Percentiles rank a stretch among this genome's conserved stretches.
phyloP scores from a whole-genome alignment of 2,888 invertebrate species.

The Eurytoma adleriae region DNA sequence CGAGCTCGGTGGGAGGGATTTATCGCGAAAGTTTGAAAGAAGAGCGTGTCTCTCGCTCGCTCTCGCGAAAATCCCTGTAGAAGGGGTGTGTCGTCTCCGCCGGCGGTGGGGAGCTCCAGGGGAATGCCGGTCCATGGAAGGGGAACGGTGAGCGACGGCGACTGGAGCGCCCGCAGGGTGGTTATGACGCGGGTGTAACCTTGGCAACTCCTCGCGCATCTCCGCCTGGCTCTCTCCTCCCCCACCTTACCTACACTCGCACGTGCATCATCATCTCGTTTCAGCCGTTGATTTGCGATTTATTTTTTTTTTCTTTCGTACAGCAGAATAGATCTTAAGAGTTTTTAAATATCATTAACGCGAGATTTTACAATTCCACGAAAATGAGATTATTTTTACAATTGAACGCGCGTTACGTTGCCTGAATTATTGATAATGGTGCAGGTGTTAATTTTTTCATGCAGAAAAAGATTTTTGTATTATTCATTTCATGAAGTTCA shows the following conservation, averaged over 20 bases:
- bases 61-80: not conserved
- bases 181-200: conserved; percentile 71
- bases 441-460: no score
- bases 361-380: no score
- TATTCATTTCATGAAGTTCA: no score
- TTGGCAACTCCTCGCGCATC: conserved; percentile 66
- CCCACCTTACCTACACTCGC: not conserved
- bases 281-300: not conserved
- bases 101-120: conserved; percentile 21
- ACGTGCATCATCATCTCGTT: conserved; percentile 28
- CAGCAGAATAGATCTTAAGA: no score
- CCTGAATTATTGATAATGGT: no score
- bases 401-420: not conserved
- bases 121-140: not conserved
- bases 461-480: no score
- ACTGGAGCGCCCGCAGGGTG: conserved; percentile 59
- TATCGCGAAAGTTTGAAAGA: conserved; percentile 43
- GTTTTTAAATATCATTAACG: no score
- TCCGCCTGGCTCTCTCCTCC: not conserved
- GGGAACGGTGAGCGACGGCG: conserved; percentile 23
- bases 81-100: conserved; percentile 5
- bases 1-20: conserved; percentile 25
- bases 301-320: not conserved
- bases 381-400: no score
- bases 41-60: conserved; percentile 4